phyloP scores from a whole-genome alignment of 2,113 vertebrate species.

The Penelope pileata region DNA sequence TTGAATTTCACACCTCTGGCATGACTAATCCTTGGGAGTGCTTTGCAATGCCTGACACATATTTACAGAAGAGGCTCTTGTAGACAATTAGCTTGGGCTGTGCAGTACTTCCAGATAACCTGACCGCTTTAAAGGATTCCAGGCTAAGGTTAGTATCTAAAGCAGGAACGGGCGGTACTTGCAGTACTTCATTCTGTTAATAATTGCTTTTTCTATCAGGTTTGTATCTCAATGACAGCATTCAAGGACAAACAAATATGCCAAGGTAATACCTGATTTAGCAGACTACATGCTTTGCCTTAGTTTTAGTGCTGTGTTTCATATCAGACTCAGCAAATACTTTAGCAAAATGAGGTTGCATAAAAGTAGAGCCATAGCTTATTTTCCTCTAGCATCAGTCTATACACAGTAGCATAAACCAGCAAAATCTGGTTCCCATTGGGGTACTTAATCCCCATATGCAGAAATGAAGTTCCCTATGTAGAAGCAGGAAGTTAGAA shows the following conservation, averaged over 20 bases:
- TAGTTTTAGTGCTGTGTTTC: background rate
- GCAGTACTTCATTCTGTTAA: background rate
- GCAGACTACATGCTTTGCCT: background rate
- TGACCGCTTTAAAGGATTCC: background rate
- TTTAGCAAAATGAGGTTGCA: background rate
- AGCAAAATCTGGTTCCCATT: background rate
- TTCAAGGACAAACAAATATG: background rate
- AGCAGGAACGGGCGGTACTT: background rate
- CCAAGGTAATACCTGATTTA: background rate
- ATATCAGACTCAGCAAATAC: background rate
- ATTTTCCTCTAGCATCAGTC: background rate
- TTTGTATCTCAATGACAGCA: background rate
- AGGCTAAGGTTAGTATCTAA: background rate
- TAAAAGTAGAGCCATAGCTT: background rate
- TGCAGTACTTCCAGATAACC: background rate
- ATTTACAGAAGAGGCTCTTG: slow-evolving; percentile 16
- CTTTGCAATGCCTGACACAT: background rate
- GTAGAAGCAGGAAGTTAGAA: background rate
- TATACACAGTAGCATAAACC: background rate
- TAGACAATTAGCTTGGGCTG: slow-evolving; percentile 4
- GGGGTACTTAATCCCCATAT: background rate
- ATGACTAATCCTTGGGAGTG: background rate
- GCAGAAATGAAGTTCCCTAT: background rate
- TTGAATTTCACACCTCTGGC: slow-evolving; percentile 46
- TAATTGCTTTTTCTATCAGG: background rate